phyloP scores from a whole-genome alignment of 2,888 invertebrate genomes.

The Myathropa florea region DNA sequence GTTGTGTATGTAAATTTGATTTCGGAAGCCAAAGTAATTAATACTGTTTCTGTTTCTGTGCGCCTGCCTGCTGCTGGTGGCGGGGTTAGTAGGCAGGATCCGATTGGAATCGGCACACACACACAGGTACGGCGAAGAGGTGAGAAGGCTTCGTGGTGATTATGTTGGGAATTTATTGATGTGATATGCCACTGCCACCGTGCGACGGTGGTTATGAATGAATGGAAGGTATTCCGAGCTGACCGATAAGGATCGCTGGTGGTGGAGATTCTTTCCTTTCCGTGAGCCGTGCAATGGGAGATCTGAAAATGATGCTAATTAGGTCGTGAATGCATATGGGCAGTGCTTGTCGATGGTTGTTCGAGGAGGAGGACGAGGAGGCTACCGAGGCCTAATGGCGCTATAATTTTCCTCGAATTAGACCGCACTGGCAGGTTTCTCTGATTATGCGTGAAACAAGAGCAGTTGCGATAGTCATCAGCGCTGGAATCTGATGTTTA shows the following conservation, averaged over 20 bases:
- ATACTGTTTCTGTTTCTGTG: conserved; percentile 74
- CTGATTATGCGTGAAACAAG: conserved; percentile 65
- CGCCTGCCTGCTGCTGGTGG: not conserved
- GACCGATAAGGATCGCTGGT: conserved; percentile 60
- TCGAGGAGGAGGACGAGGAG: not conserved
- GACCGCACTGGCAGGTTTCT: conserved; percentile 49
- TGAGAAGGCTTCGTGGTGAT: conserved; percentile 78
- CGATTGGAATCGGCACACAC: conserved; percentile 61
- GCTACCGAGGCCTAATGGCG: conserved; percentile 42
- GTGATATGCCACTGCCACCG: conserved; percentile 67
- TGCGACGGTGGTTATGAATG: conserved; percentile 58
- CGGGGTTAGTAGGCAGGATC: conserved; percentile 73
- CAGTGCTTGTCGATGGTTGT: too few relatives aligned
- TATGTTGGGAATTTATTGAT: conserved; percentile 78
- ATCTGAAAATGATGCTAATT: conserved; percentile 67
- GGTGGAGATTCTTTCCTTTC: conserved; percentile 36
- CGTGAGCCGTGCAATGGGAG: conserved; percentile 45
- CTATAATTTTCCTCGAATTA: conserved; percentile 67
- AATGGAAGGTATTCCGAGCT: conserved; percentile 42
- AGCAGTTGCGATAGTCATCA: conserved; percentile 47
- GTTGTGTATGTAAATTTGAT: conserved; percentile 79
- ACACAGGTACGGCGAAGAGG: conserved; percentile 70
- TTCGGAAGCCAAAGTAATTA: conserved; percentile 81
- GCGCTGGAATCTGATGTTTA: conserved; percentile 15
- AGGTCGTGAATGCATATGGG: conserved; percentile 50